Percentiles rank a stretch among this genome's conserved stretches.
These are phyloP conservation scores for Loxodonta africana DNA, from an alignment of 2,113 vertebrate genomes.

Conservation along the genomic window DNA sequence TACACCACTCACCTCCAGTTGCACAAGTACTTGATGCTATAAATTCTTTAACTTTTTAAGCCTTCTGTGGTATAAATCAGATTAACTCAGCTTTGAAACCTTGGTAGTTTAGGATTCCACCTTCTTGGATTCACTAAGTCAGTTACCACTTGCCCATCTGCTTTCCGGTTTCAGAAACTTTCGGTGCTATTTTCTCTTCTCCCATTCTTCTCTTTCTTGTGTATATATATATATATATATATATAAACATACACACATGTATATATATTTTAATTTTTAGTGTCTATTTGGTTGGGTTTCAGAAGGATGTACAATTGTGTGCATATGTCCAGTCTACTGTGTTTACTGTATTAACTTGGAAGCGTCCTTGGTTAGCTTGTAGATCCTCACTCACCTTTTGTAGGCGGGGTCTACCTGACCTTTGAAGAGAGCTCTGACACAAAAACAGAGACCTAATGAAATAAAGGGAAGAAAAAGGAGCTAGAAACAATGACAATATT, in stretches of 20 bases:
- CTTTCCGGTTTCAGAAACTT: neutral
- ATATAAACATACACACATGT: too few relatives aligned
- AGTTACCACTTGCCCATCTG: neutral
- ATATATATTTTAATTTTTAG: neutral
- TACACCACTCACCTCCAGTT: neutral
- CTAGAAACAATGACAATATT: neutral
- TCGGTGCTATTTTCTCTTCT: neutral
- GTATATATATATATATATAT: neutral
- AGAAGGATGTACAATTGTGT: neutral
- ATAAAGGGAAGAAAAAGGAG: neutral
- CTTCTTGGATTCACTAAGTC: neutral
- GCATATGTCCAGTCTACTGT: neutral
- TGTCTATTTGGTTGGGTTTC: neutral
- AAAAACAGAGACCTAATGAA: neutral
- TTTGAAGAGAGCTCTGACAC: neutral
- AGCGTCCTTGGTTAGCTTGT: neutral
- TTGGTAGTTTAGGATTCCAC: neutral
- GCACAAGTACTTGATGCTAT: neutral
- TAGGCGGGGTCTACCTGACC: neutral
- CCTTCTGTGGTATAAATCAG: neutral
- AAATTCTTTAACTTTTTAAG: neutral
- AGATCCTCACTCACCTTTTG: neutral
- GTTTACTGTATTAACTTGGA: neutral
- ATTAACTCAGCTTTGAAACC: neutral
- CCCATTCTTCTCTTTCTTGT: neutral